These are phyloP conservation scores for Dermolepida albohirtum DNA, from an alignment of 2,888 invertebrate species.

Conservation along the genomic window DNA sequence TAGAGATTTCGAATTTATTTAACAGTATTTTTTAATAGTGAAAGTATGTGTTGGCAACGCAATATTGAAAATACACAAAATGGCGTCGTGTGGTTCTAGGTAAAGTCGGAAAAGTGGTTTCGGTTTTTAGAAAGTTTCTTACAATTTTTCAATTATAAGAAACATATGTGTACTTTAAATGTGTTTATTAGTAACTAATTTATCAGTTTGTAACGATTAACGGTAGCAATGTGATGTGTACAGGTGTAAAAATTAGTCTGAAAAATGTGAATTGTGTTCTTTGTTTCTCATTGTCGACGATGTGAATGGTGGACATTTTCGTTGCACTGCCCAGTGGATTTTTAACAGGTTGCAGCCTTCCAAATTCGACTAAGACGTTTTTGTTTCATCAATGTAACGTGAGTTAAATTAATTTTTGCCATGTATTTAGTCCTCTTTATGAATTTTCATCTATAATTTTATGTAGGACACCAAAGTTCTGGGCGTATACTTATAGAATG, in stretches of 20 bases:
- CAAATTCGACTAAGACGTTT: background rate
- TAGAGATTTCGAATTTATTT: constrained; percentile 20
- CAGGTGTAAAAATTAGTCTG: constrained; percentile 55
- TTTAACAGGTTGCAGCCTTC: constrained; percentile 40
- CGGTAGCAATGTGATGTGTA: constrained; percentile 18
- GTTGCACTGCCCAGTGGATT: constrained; percentile 35
- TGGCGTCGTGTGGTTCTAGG: constrained; percentile 60
- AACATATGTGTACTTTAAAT: constrained; percentile 25
- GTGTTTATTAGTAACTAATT: constrained; percentile 15
- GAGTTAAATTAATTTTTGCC: constrained; percentile 8
- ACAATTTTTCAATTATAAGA: constrained; percentile 36
- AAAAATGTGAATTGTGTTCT: constrained; percentile 64
- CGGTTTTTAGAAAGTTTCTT: constrained; percentile 37
- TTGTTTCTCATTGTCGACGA: constrained; percentile 59
- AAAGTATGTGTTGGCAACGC: constrained; percentile 42
- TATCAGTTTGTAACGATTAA: constrained; percentile 26
- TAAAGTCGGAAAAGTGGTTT: constrained; percentile 48
- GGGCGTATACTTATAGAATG: constrained; percentile 61
- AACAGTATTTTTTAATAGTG: constrained; percentile 8
- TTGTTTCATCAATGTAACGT: constrained; percentile 1
- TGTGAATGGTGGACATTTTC: constrained; percentile 58
- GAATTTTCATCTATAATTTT: constrained; percentile 53
- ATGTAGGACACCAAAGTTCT: constrained; percentile 62
- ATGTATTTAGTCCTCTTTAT: constrained; percentile 32
- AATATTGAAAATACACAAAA: constrained; percentile 53